These are phyloP conservation scores for Lordiphosa mommai DNA, from an alignment of 1,140 invertebrate genomes.

Conservation along the genomic window DNA sequence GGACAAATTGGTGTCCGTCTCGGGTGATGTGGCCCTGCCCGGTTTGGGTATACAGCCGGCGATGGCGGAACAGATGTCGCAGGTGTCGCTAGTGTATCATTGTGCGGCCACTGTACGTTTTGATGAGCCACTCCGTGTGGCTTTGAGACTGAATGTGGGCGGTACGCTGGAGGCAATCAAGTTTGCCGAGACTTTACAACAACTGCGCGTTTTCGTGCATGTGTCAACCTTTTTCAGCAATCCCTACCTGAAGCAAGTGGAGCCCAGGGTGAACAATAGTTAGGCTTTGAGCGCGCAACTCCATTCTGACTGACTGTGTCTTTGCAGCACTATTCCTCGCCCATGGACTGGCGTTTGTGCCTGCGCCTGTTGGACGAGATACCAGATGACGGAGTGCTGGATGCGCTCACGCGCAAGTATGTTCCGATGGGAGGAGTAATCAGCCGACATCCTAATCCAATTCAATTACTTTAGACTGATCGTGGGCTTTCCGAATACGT, in stretches of 20 bases:
- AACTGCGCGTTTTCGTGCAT: slow-evolving; percentile 88
- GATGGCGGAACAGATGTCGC: slow-evolving; percentile 75
- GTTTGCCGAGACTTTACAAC: slow-evolving; percentile 84
- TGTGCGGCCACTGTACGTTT: slow-evolving; percentile 91
- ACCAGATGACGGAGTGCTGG: slow-evolving; percentile 32
- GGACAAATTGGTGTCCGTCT: slow-evolving; percentile 74
- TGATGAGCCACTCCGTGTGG: slow-evolving; percentile 88
- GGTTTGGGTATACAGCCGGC: slow-evolving; percentile 40
- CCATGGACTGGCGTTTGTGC: slow-evolving; percentile 69
- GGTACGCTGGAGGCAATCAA: slow-evolving; percentile 85
- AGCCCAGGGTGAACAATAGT: slow-evolving; percentile 87
- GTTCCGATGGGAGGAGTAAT: background rate
- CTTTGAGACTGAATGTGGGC: slow-evolving; percentile 84
- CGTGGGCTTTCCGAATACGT: slow-evolving; percentile 89
- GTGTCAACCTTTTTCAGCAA: slow-evolving; percentile 87
- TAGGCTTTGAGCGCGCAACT: slow-evolving; percentile 57
- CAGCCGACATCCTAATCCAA: background rate
- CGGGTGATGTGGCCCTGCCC: slow-evolving; percentile 68
- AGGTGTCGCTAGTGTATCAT: slow-evolving; percentile 94
- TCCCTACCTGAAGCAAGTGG: slow-evolving; percentile 84
- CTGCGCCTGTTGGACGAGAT: slow-evolving; percentile 54
- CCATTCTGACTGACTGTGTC: background rate
- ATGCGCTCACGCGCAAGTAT: slow-evolving; percentile 62
- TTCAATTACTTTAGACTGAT: slow-evolving; percentile 81
- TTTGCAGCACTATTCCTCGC: slow-evolving; percentile 53